A percentile compares a stretch with the other conserved stretches of the same genome.
Evolutionary conservation across 2,888 invertebrate genomes (phyloP).

Genomic region (Neoascia interrupta): DNA sequence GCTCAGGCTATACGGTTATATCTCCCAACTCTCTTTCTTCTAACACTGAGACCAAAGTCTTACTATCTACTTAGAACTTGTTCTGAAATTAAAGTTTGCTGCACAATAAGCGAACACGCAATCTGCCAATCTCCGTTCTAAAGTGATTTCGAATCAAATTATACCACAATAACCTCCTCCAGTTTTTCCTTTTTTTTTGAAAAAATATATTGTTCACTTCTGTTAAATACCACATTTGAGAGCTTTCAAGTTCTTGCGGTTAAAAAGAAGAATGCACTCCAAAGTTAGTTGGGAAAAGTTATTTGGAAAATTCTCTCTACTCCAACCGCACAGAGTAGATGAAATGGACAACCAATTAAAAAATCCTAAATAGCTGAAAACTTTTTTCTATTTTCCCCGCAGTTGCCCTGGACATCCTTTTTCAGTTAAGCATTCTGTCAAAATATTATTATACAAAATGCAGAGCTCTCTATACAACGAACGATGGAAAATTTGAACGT

Average conservation of each 20-base stretch:
- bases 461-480: not conserved
- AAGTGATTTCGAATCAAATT: slow-evolving; percentile 22
- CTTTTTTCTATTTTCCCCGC: slow-evolving; percentile 23
- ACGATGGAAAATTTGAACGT: slow-evolving; percentile 53
- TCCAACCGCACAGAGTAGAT: not conserved
- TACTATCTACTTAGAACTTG: too few species aligned
- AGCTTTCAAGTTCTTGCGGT: slow-evolving; percentile 56
- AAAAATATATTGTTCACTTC: slow-evolving; percentile 28
- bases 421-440: slow-evolving; percentile 28
- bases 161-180: too few species aligned
- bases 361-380: too few species aligned
- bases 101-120: not conserved
- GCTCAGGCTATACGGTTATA: too few species aligned
- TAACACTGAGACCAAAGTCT: too few species aligned
- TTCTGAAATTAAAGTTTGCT: too few species aligned
- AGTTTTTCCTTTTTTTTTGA: too few species aligned
- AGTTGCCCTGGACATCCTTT: slow-evolving; percentile 13
- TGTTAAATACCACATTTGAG: slow-evolving; percentile 50
- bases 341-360: slow-evolving; percentile 61
- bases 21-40: too few species aligned
- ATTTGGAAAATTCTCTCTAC: slow-evolving; percentile 32
- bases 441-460: slow-evolving; percentile 32
- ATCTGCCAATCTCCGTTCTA: not conserved
- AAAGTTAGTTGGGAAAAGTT: slow-evolving; percentile 51
- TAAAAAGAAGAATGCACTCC: slow-evolving; percentile 33